Percentiles rank a stretch among this genome's conserved stretches.
Conservation (phyloP, 2,797 vertebrate genomes). For the Coilia nasus region DNA sequence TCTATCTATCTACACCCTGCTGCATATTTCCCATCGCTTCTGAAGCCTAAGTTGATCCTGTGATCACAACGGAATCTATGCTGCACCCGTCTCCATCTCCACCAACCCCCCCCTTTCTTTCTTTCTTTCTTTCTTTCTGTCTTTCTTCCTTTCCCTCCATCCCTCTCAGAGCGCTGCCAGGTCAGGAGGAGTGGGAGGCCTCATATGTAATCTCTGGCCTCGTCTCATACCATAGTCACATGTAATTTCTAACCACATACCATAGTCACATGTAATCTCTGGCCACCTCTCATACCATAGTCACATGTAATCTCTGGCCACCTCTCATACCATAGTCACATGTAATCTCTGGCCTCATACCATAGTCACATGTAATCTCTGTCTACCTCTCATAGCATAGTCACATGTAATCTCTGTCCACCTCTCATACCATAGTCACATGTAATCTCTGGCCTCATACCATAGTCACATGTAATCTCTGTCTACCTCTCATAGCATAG, state of each 20-base stretch:
- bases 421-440: too few relatives aligned
- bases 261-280: too few relatives aligned
- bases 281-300: not conserved
- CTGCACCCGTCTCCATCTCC: not conserved
- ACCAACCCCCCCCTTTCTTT: too few relatives aligned
- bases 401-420: not conserved
- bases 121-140: not conserved
- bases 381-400: not conserved
- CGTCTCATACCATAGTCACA: too few relatives aligned
- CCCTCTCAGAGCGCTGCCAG: not conserved
- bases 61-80: conserved; percentile 41
- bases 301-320: not conserved
- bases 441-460: too few relatives aligned
- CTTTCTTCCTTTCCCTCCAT: not conserved
- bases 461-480: too few relatives aligned
- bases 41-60: conserved; percentile 26
- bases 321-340: too few relatives aligned
- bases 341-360: too few relatives aligned
- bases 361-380: too few relatives aligned
- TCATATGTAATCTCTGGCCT: not conserved
- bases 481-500: not conserved
- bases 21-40: not conserved
- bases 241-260: too few relatives aligned
- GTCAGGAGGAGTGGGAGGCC: not conserved
- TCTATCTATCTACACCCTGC: conserved; percentile 8